These are phyloP conservation scores for Nipponia nippon DNA, from an alignment of 2,113 vertebrate species.

Conservation along the genomic window DNA sequence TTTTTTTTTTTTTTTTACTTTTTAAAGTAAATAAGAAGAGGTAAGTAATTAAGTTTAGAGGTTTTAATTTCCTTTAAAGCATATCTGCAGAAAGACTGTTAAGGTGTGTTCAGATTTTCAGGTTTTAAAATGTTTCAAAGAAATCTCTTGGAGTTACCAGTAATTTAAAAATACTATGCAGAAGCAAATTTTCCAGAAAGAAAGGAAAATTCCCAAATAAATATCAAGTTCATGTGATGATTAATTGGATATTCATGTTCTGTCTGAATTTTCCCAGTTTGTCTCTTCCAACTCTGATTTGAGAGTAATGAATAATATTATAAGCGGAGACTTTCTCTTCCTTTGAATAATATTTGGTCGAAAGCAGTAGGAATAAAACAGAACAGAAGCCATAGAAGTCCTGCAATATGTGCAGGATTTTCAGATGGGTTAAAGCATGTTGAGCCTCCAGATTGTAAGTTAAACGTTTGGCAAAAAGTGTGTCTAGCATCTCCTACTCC, in stretches of 20 bases:
- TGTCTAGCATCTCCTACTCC: constrained; percentile 23
- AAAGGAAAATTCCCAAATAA: background rate
- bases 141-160: background rate
- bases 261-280: background rate
- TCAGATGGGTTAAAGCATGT: constrained; percentile 4
- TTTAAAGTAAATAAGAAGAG: too few species aligned
- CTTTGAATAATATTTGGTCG: background rate
- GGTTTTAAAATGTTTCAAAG: background rate
- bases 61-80: background rate
- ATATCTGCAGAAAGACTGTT: background rate
- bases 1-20: background rate
- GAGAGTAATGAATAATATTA: background rate
- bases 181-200: background rate
- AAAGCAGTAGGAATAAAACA: background rate
- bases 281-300: background rate
- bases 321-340: background rate
- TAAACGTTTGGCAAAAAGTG: background rate
- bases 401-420: constrained; percentile 36
- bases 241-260: background rate
- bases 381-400: background rate
- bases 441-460: constrained; percentile 25
- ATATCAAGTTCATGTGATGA: background rate
- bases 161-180: background rate
- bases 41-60: background rate
- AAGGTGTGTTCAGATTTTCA: background rate